These are phyloP conservation scores for Sardinella longiceps DNA, from an alignment of 2,797 vertebrate genomes.

Conservation along the genomic window DNA sequence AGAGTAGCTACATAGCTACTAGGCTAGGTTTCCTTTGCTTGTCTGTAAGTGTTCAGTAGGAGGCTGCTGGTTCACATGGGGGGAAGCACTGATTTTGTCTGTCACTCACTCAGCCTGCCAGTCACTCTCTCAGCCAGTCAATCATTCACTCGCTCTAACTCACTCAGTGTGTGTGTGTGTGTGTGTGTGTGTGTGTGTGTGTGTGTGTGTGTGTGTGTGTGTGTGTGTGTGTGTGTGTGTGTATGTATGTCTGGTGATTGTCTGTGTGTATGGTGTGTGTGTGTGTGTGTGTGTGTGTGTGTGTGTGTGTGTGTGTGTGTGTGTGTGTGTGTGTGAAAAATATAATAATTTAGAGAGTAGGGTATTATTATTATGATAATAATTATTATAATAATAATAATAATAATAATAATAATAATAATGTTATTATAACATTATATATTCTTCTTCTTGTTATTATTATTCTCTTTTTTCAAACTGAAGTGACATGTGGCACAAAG, in stretches of 20 bases:
- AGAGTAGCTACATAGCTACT: background rate
- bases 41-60: background rate
- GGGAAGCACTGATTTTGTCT: background rate
- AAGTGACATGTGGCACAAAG: too few relatives aligned
- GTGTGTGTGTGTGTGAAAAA: background rate
- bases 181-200: background rate
- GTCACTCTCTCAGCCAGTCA: background rate
- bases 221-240: slow-evolving; percentile 11
- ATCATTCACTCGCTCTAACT: background rate
- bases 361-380: background rate
- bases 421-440: too few relatives aligned
- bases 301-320: slow-evolving; percentile 3
- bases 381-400: too few relatives aligned
- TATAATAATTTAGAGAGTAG: background rate
- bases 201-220: slow-evolving; percentile 46
- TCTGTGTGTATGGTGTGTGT: too few relatives aligned
- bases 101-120: background rate
- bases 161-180: background rate
- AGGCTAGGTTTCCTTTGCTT: background rate
- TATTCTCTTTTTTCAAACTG: background rate
- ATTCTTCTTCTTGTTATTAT: too few relatives aligned
- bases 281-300: slow-evolving; percentile 24
- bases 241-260: background rate
- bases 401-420: too few relatives aligned
- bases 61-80: background rate